These are phyloP conservation scores for Chelonus formosanus DNA, from an alignment of 2,888 invertebrate species.

Conservation along the genomic window DNA sequence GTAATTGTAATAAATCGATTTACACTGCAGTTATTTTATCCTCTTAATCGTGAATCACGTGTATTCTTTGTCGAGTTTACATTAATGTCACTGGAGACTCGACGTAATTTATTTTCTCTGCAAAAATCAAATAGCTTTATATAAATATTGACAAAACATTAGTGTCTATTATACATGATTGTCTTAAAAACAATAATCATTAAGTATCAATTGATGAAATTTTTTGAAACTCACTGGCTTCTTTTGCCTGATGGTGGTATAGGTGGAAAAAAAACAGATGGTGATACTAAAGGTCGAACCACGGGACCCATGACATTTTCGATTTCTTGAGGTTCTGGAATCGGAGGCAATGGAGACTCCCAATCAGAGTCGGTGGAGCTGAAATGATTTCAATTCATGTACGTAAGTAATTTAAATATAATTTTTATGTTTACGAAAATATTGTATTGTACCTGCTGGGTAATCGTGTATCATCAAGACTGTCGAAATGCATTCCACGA, in stretches of 20 bases:
- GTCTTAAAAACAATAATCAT: constrained; percentile 1
- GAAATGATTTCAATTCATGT: constrained; percentile 19
- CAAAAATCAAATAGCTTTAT: neutral
- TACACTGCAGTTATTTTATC: neutral
- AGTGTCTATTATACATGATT: too few relatives aligned
- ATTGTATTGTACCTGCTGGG: constrained; percentile 45
- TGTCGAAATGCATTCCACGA: constrained; percentile 47
- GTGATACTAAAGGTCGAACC: constrained; percentile 52
- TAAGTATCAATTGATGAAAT: constrained; percentile 3
- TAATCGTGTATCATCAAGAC: constrained; percentile 48
- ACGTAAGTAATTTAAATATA: neutral
- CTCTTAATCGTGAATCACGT: constrained; percentile 6
- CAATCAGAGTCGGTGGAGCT: constrained; percentile 59
- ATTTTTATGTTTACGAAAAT: too few relatives aligned
- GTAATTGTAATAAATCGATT: constrained; percentile 5
- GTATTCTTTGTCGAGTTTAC: constrained; percentile 39
- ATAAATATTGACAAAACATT: neutral
- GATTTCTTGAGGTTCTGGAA: constrained; percentile 53
- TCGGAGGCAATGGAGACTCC: constrained; percentile 57
- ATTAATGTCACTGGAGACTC: constrained; percentile 49
- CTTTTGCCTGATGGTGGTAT: constrained; percentile 47
- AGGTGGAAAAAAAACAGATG: constrained; percentile 57
- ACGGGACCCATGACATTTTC: constrained; percentile 55
- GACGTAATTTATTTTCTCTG: constrained; percentile 49
- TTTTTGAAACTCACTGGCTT: constrained; percentile 42